phyloP scores from a whole-genome alignment of 2,888 invertebrate species.

The Desoria tigrina region DNA sequence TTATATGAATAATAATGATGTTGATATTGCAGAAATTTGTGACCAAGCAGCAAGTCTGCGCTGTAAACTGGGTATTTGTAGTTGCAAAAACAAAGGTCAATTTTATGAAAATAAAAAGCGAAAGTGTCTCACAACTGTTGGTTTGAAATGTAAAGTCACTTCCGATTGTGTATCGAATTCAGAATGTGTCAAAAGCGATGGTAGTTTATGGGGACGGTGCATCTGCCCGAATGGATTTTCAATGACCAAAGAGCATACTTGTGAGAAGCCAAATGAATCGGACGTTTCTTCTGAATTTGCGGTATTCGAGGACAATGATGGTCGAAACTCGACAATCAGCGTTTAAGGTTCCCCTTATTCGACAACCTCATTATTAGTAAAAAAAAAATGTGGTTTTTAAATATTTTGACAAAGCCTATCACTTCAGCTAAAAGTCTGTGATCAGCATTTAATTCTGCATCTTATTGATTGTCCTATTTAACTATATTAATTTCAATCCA shows the following conservation, averaged over 20 bases:
- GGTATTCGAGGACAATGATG: too few relatives aligned
- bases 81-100: conserved; percentile 18
- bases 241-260: neutral
- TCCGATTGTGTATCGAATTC: conserved; percentile 15
- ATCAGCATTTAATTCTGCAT: too few relatives aligned
- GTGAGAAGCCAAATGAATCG: neutral
- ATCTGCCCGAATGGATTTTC: conserved; percentile 12
- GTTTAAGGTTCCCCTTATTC: too few relatives aligned
- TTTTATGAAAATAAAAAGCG: conserved; percentile 11
- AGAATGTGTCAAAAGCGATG: conserved; percentile 6
- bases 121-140: conserved; percentile 13
- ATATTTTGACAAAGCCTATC: too few relatives aligned
- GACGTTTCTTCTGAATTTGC: too few relatives aligned
- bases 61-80: conserved; percentile 18
- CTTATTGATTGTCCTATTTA: too few relatives aligned
- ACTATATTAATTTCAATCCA: too few relatives aligned
- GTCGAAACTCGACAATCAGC: too few relatives aligned
- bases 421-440: too few relatives aligned
- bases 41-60: neutral
- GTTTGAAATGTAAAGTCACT: conserved; percentile 2
- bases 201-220: conserved; percentile 16
- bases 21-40: too few relatives aligned
- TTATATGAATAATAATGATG: neutral
- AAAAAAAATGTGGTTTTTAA: too few relatives aligned
- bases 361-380: too few relatives aligned